Conservation (phyloP, 2,888 invertebrate species). For the Drosophila mayaguana region DNA sequence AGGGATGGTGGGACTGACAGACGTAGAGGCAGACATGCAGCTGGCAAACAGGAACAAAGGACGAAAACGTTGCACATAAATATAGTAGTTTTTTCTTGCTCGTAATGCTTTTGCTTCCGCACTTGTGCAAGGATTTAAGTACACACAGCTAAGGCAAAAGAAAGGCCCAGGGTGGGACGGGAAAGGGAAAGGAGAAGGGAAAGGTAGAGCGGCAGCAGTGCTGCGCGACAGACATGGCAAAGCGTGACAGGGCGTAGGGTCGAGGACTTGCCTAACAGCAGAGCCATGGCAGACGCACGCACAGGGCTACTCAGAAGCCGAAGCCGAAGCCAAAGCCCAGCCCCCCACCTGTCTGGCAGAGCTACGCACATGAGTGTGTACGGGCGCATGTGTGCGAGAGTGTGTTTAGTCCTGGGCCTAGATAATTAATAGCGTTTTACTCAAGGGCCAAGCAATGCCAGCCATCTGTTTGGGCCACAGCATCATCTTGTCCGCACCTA, state of each 20-base stretch:
- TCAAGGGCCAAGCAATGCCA: constrained; percentile 76
- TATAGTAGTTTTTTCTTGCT: constrained; percentile 44
- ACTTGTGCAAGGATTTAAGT: constrained; percentile 47
- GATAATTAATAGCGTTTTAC: constrained; percentile 81
- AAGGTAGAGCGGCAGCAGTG: neutral
- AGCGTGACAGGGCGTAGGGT: constrained; percentile 44
- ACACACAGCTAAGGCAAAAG: constrained; percentile 22
- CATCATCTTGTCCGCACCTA: constrained; percentile 54
- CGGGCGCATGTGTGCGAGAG: constrained; percentile 8
- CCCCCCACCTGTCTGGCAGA: constrained; percentile 27
- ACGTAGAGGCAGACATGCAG: constrained; percentile 41
- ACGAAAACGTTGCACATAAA: constrained; percentile 62
- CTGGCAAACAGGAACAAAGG: constrained; percentile 54
- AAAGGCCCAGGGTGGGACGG: neutral
- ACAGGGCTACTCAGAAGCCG: constrained; percentile 3
- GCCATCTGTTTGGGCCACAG: constrained; percentile 60
- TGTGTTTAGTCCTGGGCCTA: constrained; percentile 46
- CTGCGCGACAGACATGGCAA: constrained; percentile 18
- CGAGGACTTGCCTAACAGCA: constrained; percentile 51
- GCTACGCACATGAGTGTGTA: constrained; percentile 13
- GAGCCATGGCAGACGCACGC: constrained; percentile 28
- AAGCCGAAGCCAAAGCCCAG: neutral
- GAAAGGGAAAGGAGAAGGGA: neutral
- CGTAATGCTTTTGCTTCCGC: constrained; percentile 75
- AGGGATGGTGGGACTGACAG: constrained; percentile 14